These are phyloP conservation scores for Isichthys henryi DNA, from an alignment of 2,113 vertebrate species.

Conservation along the genomic window DNA sequence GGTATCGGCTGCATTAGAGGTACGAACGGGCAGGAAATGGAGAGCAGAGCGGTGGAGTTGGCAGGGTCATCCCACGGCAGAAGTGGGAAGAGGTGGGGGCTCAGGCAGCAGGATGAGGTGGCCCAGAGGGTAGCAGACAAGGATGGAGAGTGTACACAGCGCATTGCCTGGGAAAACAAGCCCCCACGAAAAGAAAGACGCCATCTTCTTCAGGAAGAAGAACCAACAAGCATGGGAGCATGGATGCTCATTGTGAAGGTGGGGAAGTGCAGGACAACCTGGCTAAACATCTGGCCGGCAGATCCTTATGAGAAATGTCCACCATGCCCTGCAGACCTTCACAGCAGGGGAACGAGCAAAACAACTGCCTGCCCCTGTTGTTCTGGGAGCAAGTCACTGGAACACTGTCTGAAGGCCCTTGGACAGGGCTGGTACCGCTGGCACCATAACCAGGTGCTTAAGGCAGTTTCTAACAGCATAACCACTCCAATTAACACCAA, in stretches of 20 bases:
- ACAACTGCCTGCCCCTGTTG: neutral
- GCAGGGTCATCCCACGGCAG: neutral
- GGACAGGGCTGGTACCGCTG: neutral
- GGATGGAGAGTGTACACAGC: neutral
- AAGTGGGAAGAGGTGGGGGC: neutral
- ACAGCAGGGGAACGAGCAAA: neutral
- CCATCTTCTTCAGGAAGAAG: neutral
- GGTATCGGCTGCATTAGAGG: neutral
- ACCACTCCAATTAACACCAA: neutral
- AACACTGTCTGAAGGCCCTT: neutral
- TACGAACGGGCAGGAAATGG: neutral
- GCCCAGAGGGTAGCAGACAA: neutral
- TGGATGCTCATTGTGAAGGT: no score
- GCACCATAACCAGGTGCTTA: no score
- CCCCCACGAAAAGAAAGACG: neutral
- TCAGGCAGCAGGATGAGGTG: neutral
- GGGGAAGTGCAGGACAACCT: neutral
- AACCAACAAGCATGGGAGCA: neutral
- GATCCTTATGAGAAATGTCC: neutral
- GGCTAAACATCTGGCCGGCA: neutral
- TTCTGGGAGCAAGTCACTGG: neutral
- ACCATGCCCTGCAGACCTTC: neutral
- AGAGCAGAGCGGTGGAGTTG: neutral
- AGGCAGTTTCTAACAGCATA: neutral
- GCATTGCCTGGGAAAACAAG: neutral